Evolutionary conservation across 2,797 vertebrate species (phyloP).

Genomic region (Cirrhinus molitorella): DNA sequence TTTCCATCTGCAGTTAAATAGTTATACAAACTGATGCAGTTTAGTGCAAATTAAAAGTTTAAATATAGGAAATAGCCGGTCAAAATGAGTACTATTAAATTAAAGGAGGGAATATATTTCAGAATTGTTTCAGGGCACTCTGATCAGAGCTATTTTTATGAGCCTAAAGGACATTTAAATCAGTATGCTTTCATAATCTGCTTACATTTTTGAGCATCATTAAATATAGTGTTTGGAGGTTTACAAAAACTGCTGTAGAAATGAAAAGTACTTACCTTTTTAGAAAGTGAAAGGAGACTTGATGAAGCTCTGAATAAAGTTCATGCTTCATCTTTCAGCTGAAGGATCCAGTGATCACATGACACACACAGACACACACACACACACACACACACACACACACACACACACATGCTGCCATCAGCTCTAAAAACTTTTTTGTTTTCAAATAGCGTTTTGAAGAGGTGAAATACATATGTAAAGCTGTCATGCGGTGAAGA

Average conservation of each 20-base stretch:
- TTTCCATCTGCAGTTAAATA: not conserved
- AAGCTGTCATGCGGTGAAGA: not conserved
- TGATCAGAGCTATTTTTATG: not conserved
- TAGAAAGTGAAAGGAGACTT: constrained; percentile 31
- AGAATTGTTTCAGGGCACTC: not conserved
- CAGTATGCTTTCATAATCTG: not conserved
- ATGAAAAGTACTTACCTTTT: not conserved
- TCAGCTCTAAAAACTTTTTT: not conserved
- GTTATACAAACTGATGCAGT: not conserved
- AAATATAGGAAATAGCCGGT: not conserved
- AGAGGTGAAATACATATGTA: not conserved
- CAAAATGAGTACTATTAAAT: not conserved
- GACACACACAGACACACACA: not conserved
- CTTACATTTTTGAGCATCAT: not conserved
- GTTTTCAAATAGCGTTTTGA: not conserved
- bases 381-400: not conserved
- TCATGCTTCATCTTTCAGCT: constrained; percentile 4
- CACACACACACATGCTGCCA: not conserved
- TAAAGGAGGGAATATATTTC: not conserved
- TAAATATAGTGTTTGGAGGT: not conserved
- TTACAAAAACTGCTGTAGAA: not conserved
- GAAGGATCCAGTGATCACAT: not conserved
- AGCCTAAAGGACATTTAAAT: not conserved
- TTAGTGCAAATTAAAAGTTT: not conserved
- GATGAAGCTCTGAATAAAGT: not conserved